Conservation (phyloP, 2,113 vertebrate genomes). For the Syngnathus floridae region DNA sequence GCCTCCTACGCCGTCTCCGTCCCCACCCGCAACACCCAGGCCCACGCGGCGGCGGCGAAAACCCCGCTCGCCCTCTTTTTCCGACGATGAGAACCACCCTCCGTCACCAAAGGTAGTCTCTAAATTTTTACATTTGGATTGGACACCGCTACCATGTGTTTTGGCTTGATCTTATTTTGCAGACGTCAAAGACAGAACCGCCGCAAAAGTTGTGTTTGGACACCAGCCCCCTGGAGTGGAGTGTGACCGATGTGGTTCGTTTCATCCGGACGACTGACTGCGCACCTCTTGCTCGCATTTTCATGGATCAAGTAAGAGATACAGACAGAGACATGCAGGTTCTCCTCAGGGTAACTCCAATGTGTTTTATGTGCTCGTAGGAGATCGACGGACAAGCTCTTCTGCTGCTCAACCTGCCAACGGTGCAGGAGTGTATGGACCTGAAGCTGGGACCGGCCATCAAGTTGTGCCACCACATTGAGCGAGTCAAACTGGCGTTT, state of each 20-base stretch:
- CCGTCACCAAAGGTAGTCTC: slow-evolving; percentile 84
- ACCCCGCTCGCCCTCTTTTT: slow-evolving; percentile 81
- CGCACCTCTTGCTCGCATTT: slow-evolving; percentile 88
- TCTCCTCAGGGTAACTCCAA: neutral
- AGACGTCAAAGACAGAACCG: slow-evolving; percentile 76
- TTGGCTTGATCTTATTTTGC: neutral
- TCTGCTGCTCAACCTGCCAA: slow-evolving; percentile 91
- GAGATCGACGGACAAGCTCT: slow-evolving; percentile 98
- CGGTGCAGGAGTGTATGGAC: slow-evolving; percentile 98
- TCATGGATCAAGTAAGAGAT: slow-evolving; percentile 86
- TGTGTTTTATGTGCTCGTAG: slow-evolving; percentile 62
- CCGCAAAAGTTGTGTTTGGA: slow-evolving; percentile 88
- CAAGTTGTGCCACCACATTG: slow-evolving; percentile 97
- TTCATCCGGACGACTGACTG: slow-evolving; percentile 97
- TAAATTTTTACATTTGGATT: too few species aligned
- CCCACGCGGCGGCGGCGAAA: slow-evolving; percentile 72
- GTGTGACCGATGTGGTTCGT: slow-evolving; percentile 86
- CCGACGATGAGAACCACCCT: slow-evolving; percentile 89
- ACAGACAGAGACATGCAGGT: slow-evolving; percentile 4
- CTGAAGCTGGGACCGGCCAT: slow-evolving; percentile 95
- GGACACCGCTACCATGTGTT: neutral
- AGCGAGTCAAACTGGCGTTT: slow-evolving; percentile 96
- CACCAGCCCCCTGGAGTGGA: slow-evolving; percentile 95
- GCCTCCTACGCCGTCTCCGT: slow-evolving; percentile 83
- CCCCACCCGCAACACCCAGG: slow-evolving; percentile 77